Conservation (phyloP, 2,797 vertebrate species). For the Pangasius sanitwongsei region DNA sequence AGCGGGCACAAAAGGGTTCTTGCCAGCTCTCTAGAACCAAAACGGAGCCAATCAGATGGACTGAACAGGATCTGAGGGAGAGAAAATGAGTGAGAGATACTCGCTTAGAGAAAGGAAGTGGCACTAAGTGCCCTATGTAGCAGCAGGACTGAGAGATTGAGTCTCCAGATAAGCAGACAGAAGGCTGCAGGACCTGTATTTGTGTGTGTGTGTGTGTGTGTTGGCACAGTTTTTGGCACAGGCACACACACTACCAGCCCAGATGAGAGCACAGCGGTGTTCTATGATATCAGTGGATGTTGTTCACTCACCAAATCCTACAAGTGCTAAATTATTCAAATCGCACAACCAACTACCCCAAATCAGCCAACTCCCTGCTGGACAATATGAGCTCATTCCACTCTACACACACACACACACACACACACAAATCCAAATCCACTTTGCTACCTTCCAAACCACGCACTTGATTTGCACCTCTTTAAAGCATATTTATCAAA, state of each 20-base stretch:
- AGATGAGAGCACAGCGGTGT: slow-evolving; percentile 52
- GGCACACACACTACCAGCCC: slow-evolving; percentile 19
- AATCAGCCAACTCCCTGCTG: slow-evolving; percentile 49
- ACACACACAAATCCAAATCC: slow-evolving; percentile 11
- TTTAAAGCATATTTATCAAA: slow-evolving; percentile 47
- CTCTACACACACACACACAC: slow-evolving; percentile 35
- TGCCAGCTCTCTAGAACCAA: slow-evolving; percentile 43
- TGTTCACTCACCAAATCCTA: slow-evolving; percentile 53
- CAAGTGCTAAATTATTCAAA: slow-evolving; percentile 61
- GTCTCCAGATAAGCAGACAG: slow-evolving; percentile 37
- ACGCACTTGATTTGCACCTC: slow-evolving; percentile 30
- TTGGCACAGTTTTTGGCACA: slow-evolving; percentile 36
- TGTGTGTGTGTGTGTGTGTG: slow-evolving; percentile 29
- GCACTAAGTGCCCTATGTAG: slow-evolving; percentile 33
- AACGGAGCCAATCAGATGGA: slow-evolving; percentile 37
- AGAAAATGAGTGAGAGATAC: slow-evolving; percentile 27
- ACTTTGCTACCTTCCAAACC: neutral
- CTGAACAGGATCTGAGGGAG: slow-evolving; percentile 36
- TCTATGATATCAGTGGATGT: slow-evolving; percentile 52
- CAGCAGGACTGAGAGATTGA: slow-evolving; percentile 40
- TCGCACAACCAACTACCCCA: slow-evolving; percentile 46
- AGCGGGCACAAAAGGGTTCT: slow-evolving; percentile 41
- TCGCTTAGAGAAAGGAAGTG: slow-evolving; percentile 28
- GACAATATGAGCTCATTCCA: slow-evolving; percentile 45
- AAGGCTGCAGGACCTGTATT: slow-evolving; percentile 38